Evolutionary conservation across 2,888 invertebrate genomes (phyloP).

Genomic region (Drosophila hawaiiensis): DNA sequence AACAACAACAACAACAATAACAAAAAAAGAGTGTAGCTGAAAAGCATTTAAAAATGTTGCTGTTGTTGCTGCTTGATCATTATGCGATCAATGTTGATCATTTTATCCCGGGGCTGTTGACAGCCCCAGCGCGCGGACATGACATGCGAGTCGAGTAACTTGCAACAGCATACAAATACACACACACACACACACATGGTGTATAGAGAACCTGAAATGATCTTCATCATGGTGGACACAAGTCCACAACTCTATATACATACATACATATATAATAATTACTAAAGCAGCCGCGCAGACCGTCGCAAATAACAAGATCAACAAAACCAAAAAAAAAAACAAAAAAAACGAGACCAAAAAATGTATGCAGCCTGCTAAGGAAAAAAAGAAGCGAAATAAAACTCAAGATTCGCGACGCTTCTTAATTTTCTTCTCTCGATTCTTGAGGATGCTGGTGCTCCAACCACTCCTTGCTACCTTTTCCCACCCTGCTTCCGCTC

Average conservation of each 20-base stretch:
- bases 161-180: conserved; percentile 42
- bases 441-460: conserved; percentile 32
- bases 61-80: conserved; percentile 71
- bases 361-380: background rate
- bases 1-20: conserved; percentile 1
- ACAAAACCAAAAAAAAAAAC: conserved; percentile 19
- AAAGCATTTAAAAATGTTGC: conserved; percentile 70
- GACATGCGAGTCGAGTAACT: conserved; percentile 79
- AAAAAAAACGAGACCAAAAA: conserved; percentile 26
- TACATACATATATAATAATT: conserved; percentile 73
- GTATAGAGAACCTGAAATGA: conserved; percentile 59
- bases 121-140: conserved; percentile 84
- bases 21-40: conserved; percentile 14
- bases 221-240: conserved; percentile 78
- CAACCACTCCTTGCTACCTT: conserved; percentile 5
- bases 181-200: conserved; percentile 2
- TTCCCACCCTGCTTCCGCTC: background rate
- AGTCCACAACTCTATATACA: conserved; percentile 52
- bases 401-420: conserved; percentile 50
- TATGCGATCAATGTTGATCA: conserved; percentile 85
- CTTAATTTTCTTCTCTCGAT: conserved; percentile 70
- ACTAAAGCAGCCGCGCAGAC: conserved; percentile 51
- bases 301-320: conserved; percentile 62
- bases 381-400: conserved; percentile 15
- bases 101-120: conserved; percentile 84